Conservation (phyloP, 1,140 invertebrate genomes). For the Caerostris darwini region DNA sequence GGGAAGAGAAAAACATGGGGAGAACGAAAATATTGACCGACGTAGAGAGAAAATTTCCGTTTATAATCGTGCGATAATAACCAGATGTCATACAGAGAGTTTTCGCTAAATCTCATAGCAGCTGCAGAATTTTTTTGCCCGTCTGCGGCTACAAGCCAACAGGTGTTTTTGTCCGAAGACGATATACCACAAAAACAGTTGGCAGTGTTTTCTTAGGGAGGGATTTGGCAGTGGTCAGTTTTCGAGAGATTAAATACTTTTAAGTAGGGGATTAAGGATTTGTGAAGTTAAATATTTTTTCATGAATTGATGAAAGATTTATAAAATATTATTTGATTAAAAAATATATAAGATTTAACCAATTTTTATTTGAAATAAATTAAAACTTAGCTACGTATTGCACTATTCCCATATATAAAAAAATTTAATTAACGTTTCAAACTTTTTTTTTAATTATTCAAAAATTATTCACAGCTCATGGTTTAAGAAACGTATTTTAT, state of each 20-base stretch:
- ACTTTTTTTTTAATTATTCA: too few species aligned
- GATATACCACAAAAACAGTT: neutral
- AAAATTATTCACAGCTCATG: too few species aligned
- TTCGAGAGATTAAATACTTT: neutral
- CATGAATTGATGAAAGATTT: too few species aligned
- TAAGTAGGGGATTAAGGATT: too few species aligned
- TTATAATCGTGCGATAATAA: neutral
- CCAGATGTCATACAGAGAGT: slow-evolving; percentile 7
- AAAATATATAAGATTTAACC: too few species aligned
- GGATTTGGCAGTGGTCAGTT: neutral
- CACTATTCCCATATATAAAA: too few species aligned
- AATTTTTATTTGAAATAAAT: too few species aligned
- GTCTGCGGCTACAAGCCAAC: neutral
- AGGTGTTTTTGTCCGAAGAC: slow-evolving; percentile 17
- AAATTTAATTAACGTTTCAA: too few species aligned
- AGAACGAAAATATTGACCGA: neutral
- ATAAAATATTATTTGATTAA: too few species aligned
- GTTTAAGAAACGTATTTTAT: too few species aligned
- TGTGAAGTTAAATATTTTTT: too few species aligned
- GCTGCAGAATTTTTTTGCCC: neutral
- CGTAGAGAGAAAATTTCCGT: neutral
- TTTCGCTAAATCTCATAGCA: neutral
- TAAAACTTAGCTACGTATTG: too few species aligned
- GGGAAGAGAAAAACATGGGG: neutral
- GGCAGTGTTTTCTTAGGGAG: neutral